Evolutionary conservation across 2,797 vertebrate genomes (phyloP).

Genomic region (Hydrophis major): DNA sequence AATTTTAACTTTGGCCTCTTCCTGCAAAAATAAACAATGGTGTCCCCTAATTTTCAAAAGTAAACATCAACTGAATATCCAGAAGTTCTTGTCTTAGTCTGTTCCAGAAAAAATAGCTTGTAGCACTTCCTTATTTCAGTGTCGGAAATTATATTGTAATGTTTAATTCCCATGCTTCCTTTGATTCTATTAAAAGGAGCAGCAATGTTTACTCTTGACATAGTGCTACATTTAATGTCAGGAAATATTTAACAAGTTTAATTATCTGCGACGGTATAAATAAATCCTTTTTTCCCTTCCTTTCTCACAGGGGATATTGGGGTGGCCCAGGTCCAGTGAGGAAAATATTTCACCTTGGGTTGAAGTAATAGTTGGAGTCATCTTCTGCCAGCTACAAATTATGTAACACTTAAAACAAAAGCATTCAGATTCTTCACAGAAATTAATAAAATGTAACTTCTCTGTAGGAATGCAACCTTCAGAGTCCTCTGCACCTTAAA

Average conservation of each 20-base stretch:
- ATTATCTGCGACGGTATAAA: neutral
- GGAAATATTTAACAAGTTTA: neutral
- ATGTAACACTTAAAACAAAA: neutral
- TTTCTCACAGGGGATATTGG: conserved; percentile 85
- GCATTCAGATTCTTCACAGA: neutral
- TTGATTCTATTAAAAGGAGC: neutral
- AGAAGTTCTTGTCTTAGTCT: neutral
- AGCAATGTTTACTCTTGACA: no score
- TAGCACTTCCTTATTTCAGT: neutral
- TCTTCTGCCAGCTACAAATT: neutral
- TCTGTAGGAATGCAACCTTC: neutral
- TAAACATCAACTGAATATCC: neutral
- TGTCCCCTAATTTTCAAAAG: neutral
- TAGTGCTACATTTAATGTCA: neutral
- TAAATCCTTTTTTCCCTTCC: conserved; percentile 26
- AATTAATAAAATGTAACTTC: conserved; percentile 11
- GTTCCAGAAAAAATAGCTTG: no score
- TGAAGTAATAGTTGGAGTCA: conserved; percentile 71
- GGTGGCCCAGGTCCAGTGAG: conserved; percentile 88
- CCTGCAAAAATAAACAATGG: neutral
- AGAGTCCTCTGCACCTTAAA: conserved; percentile 3
- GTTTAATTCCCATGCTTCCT: neutral
- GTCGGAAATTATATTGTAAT: neutral
- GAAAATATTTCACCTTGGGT: conserved; percentile 88
- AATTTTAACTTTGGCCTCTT: neutral